Base-by-base conservation (phyloP, 1,140 invertebrate species). In the Heliothis subflexa region DNA sequence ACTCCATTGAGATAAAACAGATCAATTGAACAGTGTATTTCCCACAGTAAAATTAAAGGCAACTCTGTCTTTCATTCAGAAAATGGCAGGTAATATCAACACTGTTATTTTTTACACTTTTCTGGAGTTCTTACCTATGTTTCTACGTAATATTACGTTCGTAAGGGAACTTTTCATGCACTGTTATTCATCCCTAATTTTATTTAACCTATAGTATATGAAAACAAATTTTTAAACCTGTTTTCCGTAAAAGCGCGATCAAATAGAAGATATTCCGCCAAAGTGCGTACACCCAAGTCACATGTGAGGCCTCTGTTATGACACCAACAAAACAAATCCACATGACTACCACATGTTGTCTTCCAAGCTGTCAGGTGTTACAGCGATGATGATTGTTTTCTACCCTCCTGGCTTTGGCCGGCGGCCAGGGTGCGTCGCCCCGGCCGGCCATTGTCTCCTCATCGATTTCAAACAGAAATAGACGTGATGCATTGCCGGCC, bases 321-420 rank as follows among this genome's bases (percentile, higher is more conserved):
- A 40, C 5, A 40, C 33, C 33, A 40, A 40, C 33, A 7, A 40
- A 40, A 40, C 33, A 18, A 25, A 16, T 21, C 11, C 18, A 66
- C 45, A 66, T 25, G 2, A 13, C 21, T 18, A 12, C 21, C 45
- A 21, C 21, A 25, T 13, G 47, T 70, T 28, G 12, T 61, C 11
- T 28, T 14, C 5, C 47, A 9, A 50, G 21, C 12, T 70, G 66
- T 70, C 47, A 70, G 13, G 45, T 52, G 47, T 52, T 70, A 25
- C 5, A 33, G 21, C 11, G 33, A 40, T 16, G 47, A 70, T 21
- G 47, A 68, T 68, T 68, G 66, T 70, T 68, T 77, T 50, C 74
- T 52, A 77, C 74, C 55, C 49, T 62, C 33, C 49, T 61, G 75
- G 52, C 75, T 62, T 77, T 64, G 75, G 62, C 75, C 75, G 47